Base-by-base conservation (phyloP, 30 jellyfish, hydroid and myxozoan genomes). In the Aurelia aurita complex sp. Pacific region DNA sequence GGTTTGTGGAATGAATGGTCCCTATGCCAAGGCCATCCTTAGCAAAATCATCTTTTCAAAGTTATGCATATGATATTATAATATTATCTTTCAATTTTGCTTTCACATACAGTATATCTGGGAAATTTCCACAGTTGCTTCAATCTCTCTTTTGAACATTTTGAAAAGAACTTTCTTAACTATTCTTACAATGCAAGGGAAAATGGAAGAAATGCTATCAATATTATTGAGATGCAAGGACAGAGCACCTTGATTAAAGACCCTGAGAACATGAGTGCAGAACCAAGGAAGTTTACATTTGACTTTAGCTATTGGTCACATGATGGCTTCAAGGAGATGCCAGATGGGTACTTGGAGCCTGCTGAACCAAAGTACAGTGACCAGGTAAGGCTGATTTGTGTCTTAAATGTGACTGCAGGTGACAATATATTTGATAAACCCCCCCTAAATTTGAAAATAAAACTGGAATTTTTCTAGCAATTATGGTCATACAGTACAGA, bases 281-380 rank as follows among this genome's bases (percentile, higher is more conserved):
- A 94, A 54, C 96, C 96, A 23, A 55, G 97, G 34, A 87, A 87
- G 80, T 94, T 94, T 65, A 88, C 97, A 11, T 94, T 88, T 85
- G 98, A 94, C 63, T 94, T 64, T 82, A 94, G 98, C 74, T 94
- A 94, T 77, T 94, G 98, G 98, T 94, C 98, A 19, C 98, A 94
- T 63, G 97, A 94, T 87, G 98, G 97, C 13, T 78, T 76, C 72
- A 74, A 73, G 57, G 97, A 94, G 87, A 85, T 64, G 38, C 92
- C 65, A 36, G 91, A 83, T 88, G 98, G 98, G 35, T 94, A 94
- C 50, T 70, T 88, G 5, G 96, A 89, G 77, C 98, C 98, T 15
- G 96, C 67, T 70, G 91, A 71, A 66, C 57, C 94, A 40, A 61
- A 59, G 61, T 91, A 85, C 77, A 94, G 96, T 79, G 98, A 84